Conservation (phyloP, 2,113 vertebrate species). For the Chionis minor region DNA sequence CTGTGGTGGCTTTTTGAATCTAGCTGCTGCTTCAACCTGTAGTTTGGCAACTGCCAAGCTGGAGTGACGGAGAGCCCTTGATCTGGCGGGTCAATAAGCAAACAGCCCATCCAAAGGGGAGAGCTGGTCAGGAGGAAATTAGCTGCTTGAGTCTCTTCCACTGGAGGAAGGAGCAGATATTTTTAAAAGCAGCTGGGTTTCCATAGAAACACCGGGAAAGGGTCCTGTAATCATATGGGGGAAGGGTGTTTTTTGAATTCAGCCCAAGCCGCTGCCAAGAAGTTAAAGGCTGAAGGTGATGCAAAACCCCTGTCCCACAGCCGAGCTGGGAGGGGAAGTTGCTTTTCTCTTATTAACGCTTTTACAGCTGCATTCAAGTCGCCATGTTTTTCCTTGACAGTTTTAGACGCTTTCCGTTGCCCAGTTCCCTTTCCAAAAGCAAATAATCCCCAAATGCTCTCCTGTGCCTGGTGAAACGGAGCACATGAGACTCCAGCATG, state of each 20-base stretch:
- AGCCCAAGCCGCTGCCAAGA: neutral
- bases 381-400: neutral
- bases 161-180: neutral
- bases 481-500: neutral
- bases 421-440: neutral
- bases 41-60: neutral
- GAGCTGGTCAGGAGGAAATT: neutral
- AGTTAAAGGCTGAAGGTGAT: neutral
- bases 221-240: neutral
- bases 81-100: neutral
- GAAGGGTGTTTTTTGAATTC: neutral
- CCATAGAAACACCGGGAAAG: slow-evolving; percentile 30
- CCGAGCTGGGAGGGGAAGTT: neutral
- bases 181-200: slow-evolving; percentile 36
- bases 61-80: accelerated
- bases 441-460: neutral
- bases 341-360: neutral
- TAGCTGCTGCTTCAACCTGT: neutral
- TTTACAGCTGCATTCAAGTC: neutral
- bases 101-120: neutral
- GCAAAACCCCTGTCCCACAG: neutral
- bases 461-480: neutral
- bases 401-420: neutral
- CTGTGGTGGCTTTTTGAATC: neutral
- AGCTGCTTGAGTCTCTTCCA: neutral